Conservation (phyloP, 2,113 vertebrate species). For the Choloepus hoffmanni region DNA sequence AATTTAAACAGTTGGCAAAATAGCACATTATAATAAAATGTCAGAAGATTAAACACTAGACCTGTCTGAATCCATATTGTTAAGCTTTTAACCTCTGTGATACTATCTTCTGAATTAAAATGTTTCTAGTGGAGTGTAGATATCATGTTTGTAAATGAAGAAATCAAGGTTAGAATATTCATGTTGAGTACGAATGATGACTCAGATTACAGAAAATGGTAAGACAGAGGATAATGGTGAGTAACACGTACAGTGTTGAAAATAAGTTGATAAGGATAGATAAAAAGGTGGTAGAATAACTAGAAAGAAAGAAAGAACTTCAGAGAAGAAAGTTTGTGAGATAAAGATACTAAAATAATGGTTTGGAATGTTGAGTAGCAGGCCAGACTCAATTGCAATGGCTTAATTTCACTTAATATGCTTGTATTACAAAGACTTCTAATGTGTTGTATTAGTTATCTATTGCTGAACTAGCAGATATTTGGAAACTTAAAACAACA, state of each 20-base stretch:
- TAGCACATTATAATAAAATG: not conserved
- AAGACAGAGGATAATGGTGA: not conserved
- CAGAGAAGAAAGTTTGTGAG: not conserved
- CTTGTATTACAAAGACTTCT: not conserved
- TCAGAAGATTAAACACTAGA: not conserved
- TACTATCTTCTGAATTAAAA: not conserved
- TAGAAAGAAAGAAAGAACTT: not conserved
- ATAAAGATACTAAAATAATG: not conserved
- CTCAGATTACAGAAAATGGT: not conserved
- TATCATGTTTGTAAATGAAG: not conserved
- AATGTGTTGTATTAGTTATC: not conserved
- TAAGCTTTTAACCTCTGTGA: not conserved
- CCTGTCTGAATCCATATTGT: not conserved
- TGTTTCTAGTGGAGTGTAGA: not conserved
- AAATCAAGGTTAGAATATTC: not conserved
- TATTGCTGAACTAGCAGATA: not conserved
- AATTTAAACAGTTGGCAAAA: slow-evolving; percentile 16
- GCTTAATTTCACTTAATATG: not conserved
- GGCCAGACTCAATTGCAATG: not conserved
- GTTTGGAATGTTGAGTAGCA: not conserved
- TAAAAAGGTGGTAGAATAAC: not conserved
- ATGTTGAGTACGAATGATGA: not conserved
- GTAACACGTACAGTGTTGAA: not conserved
- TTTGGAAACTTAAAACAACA: not conserved
- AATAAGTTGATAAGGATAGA: not conserved